Base-by-base conservation (phyloP, 2,113 vertebrate species). In the Lophochroa leadbeateri region DNA sequence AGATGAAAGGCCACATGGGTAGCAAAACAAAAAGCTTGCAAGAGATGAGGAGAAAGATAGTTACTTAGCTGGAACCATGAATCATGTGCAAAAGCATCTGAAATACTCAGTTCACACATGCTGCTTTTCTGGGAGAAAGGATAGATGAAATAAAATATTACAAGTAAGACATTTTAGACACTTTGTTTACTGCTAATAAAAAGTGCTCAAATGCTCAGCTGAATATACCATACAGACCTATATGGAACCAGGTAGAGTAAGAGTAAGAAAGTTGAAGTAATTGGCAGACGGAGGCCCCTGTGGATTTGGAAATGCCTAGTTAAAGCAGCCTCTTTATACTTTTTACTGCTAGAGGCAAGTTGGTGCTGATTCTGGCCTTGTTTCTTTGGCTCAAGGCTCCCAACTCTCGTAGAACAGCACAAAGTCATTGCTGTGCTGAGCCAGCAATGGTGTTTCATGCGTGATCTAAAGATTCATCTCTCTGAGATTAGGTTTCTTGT, bases 401-500 rank as follows among this genome's bases (percentile, higher is more conserved):
- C 65, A 44, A 8, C 50, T 71, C 65, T 87, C 3, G 12, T 13
- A 77, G 43, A 71, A 70, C 33, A 44, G 19, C 50, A 77, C 41
- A 76, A 71, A 82, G 27, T 50, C 82, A 88, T 65, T 52, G 41
- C 31, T 76, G 61, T 2, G 33, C 61, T 1, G 1, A 93, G 37
- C 72, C 81, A 95, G 94, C 31, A 79, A 23, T 75, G 41, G 69
- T 79, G 52, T 81, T 91, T 94, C 86, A 79, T 46, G 86, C 57
- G 24, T 78, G 70, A 88, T 88, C 92, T 92, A 79, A 92, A 91
- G 86, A 83, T 53, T 88, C 37, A 81, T 81, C 78, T 93, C 53
- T 86, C 63, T 57, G 53, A 87, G 85, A 86, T 93, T 90, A 88
- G 23, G 11, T 63, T 88, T 35, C 47, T 91, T 94, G 57, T 81